These are phyloP conservation scores for Umimayanthus chanpuru DNA, from an alignment of 92 coral and sea anemone species.

Conservation along the genomic window DNA sequence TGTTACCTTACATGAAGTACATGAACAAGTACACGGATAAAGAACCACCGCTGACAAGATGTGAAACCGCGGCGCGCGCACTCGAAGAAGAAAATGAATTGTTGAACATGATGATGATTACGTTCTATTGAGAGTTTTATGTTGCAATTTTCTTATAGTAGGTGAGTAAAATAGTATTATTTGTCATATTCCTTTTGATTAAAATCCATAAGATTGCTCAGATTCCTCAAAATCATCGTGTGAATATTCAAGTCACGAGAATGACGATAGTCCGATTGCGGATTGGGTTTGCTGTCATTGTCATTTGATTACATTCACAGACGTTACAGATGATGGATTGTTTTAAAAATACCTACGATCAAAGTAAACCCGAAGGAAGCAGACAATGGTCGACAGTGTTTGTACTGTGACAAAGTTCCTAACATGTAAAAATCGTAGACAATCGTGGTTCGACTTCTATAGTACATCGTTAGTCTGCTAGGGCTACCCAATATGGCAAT, in stretches of 20 bases:
- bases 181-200: neutral
- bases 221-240: neutral
- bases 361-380: too few species aligned
- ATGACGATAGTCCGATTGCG: neutral
- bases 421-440: too few species aligned
- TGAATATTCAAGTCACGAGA: neutral
- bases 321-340: too few species aligned
- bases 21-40: neutral
- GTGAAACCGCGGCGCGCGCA: conserved; percentile 8
- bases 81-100: neutral
- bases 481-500: too few species aligned
- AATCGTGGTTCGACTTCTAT: too few species aligned
- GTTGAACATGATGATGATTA: neutral
- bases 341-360: too few species aligned
- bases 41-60: conserved; percentile 1
- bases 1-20: conserved; percentile 15
- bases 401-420: too few species aligned
- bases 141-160: neutral
- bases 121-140: neutral
- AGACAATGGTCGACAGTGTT: too few species aligned
- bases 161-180: neutral
- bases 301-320: too few species aligned
- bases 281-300: too few species aligned
- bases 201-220: neutral
- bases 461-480: too few species aligned